These are phyloP conservation scores for Streblospio benedicti DNA, from an alignment of 1,140 invertebrate genomes.

Conservation along the genomic window DNA sequence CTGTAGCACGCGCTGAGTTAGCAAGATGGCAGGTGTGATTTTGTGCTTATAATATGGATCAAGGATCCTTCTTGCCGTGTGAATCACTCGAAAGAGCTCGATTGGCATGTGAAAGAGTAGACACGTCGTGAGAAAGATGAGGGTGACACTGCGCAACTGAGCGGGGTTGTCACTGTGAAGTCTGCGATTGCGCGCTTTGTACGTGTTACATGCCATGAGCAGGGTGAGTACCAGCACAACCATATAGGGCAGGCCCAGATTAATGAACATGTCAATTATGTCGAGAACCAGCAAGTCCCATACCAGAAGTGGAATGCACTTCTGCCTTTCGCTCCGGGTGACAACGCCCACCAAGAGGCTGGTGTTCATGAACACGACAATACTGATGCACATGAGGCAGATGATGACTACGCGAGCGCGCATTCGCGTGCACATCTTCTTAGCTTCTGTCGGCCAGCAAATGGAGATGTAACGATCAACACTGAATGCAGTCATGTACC, in stretches of 20 bases:
- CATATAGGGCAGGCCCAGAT: not conserved
- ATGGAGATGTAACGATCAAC: constrained; percentile 21
- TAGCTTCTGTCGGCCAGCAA: constrained; percentile 12
- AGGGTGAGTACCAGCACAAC: not conserved
- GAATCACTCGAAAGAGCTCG: not conserved
- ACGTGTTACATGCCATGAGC: not conserved
- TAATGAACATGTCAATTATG: constrained; percentile 3
- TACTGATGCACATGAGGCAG: not conserved
- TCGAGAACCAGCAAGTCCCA: not conserved
- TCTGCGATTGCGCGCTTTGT: not conserved
- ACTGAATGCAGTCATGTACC: constrained; percentile 20
- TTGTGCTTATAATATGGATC: not conserved
- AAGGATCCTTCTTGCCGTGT: not conserved
- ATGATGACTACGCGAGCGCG: constrained; percentile 10
- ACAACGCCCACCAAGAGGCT: constrained; percentile 8
- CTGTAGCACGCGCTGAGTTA: no score
- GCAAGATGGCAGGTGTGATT: no score
- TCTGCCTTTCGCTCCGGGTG: not conserved
- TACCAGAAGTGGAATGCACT: not conserved
- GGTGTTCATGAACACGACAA: constrained; percentile 11
- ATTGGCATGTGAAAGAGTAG: not conserved
- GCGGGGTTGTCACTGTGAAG: not conserved
- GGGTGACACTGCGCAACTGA: not conserved
- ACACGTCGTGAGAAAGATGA: not conserved
- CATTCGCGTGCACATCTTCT: constrained; percentile 17